Evolutionary conservation across 2,888 invertebrate genomes (phyloP), one percentile per base, ranked within the genome.

Genomic region (Erebia epiphron): DNA sequence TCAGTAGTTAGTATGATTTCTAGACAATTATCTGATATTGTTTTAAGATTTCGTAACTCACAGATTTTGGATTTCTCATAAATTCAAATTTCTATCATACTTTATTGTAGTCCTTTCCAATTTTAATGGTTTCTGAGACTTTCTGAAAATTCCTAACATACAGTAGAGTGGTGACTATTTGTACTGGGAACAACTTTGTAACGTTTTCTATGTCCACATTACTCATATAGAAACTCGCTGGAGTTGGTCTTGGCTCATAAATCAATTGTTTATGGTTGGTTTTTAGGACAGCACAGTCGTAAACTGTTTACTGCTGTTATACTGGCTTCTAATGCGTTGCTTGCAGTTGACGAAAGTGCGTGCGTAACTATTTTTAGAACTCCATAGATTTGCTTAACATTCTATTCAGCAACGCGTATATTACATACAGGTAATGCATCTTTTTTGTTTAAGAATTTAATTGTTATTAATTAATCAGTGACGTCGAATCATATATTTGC

Each of bases 201-300:
- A 66, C 41, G n/a, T 66, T 67, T 67, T 69, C 67, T 75, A 69
- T 66, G 66, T 69, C 64, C 68, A 46, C 18, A 49, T 18, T 18
- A n/a, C 61, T 49, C n/a, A 26, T 52, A 58, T 66, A 46, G 67
- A 63, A 70, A 71, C 70, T 69, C 26, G 73, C 57, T 66, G 56
- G 57, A 67, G 50, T 52, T 60, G 57, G 70, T 72, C 67, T 61
- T 49, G 64, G 68, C 49, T 68, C 73, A 63, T 76, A 76, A 77
- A 76, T 76, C 75, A 74, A 67, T 71, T 56, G 73, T 73, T 72
- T 71, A 73, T 69, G 66, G 68, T n/a, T 58, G n/a, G 63, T 67
- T 73, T 75, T 73, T 71, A 75, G 74, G 74, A 64, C 73, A 58
- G 49, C 61, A 49, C 60, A 49, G 26, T 58, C 70, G 62, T 73